Evolutionary conservation across 1,140 invertebrate species (phyloP), one percentile per base, ranked within the genome.

Genomic region (Helicorthomorpha holstii): DNA sequence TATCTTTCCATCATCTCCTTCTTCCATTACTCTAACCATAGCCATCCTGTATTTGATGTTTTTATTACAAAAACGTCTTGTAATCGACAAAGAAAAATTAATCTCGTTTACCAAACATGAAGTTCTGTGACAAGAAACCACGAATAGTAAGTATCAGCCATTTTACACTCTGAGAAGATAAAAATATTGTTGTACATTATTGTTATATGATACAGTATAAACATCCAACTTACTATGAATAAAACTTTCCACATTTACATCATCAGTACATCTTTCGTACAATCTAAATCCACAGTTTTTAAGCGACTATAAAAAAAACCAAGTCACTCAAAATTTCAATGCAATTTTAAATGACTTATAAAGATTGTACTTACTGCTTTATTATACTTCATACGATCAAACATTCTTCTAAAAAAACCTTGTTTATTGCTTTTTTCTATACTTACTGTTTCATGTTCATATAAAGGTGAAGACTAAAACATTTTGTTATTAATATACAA

Each of bases 1-100:
- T 58, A 73, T 68, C 58, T 73, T 64, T 2, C 86, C 86, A 60
- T 81, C 69, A 34, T 79, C 72, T 21, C 71, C 72, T 66, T 86
- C 82, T 24, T 79, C 77, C 82, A 87, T 87, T 3, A 78, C 73
- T 43, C 85, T 71, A 16, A 79, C 73, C 61, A 80, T 68, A 7
- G 88, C 57, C 70, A 90, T 76, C 87, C 87, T 46, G 19, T 19
- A 22, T 7, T 7, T 7, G 7, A 34, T 34, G 29, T 34, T 7
- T 34, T 7, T 16, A 7, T 34, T 7, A 7, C 7, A 25, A 46
- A 46, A 46, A 22, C 19, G 19, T 19, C 4, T 10, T 22, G 7
- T 7, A 4, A 22, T 4, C 12, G 4, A 22, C 44, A 25, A 46
- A 10, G 19, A 46, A 22, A 46, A 7, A 46, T 22, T 21, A 7